These are phyloP conservation scores for Choloepus didactylus DNA, from an alignment of 2,797 vertebrate species.

Conservation along the genomic window DNA sequence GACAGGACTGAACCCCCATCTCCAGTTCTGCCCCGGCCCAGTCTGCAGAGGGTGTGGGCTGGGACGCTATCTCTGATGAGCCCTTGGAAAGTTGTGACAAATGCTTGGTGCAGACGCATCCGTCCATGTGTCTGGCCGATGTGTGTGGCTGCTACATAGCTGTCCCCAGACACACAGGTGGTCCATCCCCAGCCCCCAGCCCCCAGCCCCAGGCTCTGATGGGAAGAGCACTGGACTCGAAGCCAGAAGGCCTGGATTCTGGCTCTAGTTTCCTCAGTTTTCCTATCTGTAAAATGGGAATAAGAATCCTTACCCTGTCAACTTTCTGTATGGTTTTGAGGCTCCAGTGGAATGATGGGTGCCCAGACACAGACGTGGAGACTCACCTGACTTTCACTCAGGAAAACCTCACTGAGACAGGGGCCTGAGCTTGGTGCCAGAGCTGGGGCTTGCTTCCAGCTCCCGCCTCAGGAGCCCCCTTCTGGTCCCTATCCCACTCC, in stretches of 20 bases:
- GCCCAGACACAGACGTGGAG: background rate
- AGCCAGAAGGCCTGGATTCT: constrained; percentile 32
- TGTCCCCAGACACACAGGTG: background rate
- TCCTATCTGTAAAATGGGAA: constrained; percentile 1
- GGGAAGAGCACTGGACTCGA: background rate
- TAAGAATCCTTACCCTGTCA: background rate
- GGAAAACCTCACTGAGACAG: background rate
- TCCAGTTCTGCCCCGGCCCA: background rate
- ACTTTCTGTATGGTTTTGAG: background rate
- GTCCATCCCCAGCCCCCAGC: background rate
- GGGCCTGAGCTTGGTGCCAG: background rate
- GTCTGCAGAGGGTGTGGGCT: background rate
- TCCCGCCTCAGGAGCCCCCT: background rate
- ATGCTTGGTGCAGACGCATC: background rate
- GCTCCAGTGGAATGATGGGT: background rate
- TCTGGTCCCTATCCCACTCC: background rate
- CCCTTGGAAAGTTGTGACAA: background rate
- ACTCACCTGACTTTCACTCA: background rate
- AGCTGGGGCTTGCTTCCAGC: background rate
- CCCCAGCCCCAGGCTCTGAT: background rate
- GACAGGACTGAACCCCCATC: background rate
- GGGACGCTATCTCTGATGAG: background rate
- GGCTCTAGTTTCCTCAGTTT: background rate
- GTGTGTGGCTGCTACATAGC: background rate
- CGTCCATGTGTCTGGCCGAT: background rate